A percentile compares a stretch with the other conserved stretches of the same genome.
Conservation (phyloP, 2,888 invertebrate species). For the Sphaerophoria rueppellii region DNA sequence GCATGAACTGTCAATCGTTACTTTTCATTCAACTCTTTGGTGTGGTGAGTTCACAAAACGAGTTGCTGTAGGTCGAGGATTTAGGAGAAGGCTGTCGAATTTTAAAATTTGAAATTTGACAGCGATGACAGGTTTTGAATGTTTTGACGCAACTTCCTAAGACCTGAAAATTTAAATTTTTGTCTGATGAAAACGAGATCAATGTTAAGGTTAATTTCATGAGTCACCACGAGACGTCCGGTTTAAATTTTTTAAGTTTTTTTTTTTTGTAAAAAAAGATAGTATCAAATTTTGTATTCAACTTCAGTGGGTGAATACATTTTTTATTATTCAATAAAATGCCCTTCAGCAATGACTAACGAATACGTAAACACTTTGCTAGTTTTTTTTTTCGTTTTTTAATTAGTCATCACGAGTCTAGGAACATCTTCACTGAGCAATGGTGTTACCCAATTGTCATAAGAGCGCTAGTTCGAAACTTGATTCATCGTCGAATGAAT, state of each 20-base stretch:
- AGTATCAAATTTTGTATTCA: background rate
- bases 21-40: no score
- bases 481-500: slow-evolving; percentile 16
- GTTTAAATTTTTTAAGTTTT: background rate
- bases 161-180: background rate
- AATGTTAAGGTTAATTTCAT: background rate
- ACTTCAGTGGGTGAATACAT: background rate
- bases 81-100: no score
- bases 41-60: no score
- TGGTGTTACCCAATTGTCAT: slow-evolving; percentile 19
- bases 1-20: no score
- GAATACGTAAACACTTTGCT: slow-evolving; percentile 2
- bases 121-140: no score
- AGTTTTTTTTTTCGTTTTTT: background rate
- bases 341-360: slow-evolving; percentile 36
- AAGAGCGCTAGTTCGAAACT: slow-evolving; percentile 18
- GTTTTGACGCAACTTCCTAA: background rate
- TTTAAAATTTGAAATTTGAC: no score
- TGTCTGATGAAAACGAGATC: background rate
- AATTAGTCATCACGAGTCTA: slow-evolving; percentile 11
- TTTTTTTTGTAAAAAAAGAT: background rate
- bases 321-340: slow-evolving; percentile 7
- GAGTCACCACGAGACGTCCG: slow-evolving; percentile 17
- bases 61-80: no score
- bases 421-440: slow-evolving; percentile 36